Evolutionary conservation across 2,888 invertebrate genomes (phyloP).

Genomic region (Sminthurides aquaticus): DNA sequence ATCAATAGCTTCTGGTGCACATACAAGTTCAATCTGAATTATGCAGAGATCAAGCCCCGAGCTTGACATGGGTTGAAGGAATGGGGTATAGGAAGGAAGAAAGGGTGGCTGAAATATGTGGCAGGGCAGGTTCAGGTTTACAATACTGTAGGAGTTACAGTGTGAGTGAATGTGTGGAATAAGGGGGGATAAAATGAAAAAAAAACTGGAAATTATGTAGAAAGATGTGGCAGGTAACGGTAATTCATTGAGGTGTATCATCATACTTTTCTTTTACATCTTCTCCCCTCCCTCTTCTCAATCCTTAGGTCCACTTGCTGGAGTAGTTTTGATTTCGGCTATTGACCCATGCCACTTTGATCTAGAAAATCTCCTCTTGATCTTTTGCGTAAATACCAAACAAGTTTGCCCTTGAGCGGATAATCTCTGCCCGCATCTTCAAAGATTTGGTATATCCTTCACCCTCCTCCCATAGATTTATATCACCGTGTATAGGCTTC

Average conservation of each 20-base stretch:
- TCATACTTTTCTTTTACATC: conserved; percentile 2
- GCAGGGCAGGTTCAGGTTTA: neutral
- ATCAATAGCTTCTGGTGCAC: no score
- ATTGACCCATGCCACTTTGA: conserved; percentile 18
- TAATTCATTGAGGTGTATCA: conserved; percentile 12
- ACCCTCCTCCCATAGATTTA: no score
- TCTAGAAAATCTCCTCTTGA: neutral
- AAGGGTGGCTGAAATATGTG: neutral
- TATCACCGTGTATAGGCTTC: no score
- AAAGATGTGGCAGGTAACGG: conserved; percentile 13
- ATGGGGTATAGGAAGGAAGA: neutral
- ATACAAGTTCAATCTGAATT: no score
- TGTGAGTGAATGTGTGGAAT: neutral
- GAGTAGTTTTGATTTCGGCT: conserved; percentile 25
- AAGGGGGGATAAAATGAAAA: neutral
- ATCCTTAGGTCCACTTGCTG: conserved; percentile 16
- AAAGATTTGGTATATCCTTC: no score
- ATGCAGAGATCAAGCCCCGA: neutral
- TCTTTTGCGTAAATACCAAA: neutral
- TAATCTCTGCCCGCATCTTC: no score
- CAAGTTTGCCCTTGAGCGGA: no score
- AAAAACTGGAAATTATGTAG: conserved; percentile 22
- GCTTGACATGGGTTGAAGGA: neutral
- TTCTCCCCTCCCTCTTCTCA: neutral
- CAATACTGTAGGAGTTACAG: neutral